Evolutionary conservation across 2,888 invertebrate species (phyloP).

Genomic region (Campaea margaritaria): DNA sequence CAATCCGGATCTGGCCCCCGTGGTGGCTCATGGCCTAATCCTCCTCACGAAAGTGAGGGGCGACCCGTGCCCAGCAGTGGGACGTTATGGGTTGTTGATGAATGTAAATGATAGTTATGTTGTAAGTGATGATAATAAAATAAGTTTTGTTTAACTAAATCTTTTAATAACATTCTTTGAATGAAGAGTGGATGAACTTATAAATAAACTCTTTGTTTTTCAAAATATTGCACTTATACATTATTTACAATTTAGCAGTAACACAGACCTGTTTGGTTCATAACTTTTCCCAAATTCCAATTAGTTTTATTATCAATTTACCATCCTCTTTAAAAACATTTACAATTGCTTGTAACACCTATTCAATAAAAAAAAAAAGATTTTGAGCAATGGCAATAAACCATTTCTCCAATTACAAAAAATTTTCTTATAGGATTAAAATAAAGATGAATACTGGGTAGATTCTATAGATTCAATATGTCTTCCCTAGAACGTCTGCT

Average conservation of each 20-base stretch:
- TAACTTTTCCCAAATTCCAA: too few species aligned
- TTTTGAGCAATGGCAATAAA: background rate
- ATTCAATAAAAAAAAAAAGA: too few species aligned
- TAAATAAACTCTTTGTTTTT: background rate
- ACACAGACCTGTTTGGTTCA: background rate
- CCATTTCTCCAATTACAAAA: background rate
- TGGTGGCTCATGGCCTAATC: too few species aligned
- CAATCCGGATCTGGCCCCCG: too few species aligned
- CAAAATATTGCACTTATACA: background rate
- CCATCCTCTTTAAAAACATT: too few species aligned
- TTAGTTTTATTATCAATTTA: too few species aligned
- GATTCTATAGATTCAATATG: conserved; percentile 21
- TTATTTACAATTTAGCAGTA: background rate
- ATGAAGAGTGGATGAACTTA: background rate
- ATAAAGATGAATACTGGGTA: background rate
- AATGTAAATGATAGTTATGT: background rate
- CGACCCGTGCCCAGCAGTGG: too few species aligned
- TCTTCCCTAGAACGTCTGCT: conserved; percentile 48
- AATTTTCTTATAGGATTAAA: background rate
- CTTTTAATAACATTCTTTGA: conserved; percentile 2
- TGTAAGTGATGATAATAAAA: background rate
- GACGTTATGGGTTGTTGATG: too few species aligned
- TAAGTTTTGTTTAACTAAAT: background rate
- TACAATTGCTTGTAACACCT: too few species aligned
- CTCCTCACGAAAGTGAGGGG: too few species aligned